A percentile compares a stretch with the other conserved stretches of the same genome.
phyloP scores from a whole-genome alignment of 2,888 invertebrate genomes.

The Watsonalla binaria region DNA sequence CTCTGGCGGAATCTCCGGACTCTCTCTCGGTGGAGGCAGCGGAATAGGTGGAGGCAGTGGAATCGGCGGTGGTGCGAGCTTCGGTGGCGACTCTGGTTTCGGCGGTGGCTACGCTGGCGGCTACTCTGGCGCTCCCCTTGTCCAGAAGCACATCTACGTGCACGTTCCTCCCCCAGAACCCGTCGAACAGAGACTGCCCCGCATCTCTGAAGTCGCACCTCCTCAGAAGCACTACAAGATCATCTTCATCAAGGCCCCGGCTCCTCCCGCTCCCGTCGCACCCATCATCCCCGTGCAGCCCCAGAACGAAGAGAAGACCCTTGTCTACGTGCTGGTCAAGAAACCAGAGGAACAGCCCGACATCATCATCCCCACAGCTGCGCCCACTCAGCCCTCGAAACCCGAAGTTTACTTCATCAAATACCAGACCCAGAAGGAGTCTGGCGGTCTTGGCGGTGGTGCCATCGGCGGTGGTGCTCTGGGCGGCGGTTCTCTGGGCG shows the following conservation, averaged over 20 bases:
- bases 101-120: conserved; percentile 66
- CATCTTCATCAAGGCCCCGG: conserved; percentile 94
- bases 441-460: conserved; percentile 37
- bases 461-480: conserved; percentile 31
- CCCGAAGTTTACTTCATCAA: conserved; percentile 95
- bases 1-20: conserved; percentile 25
- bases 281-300: conserved; percentile 89
- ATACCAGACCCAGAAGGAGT: conserved; percentile 84
- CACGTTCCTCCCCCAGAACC: conserved; percentile 94
- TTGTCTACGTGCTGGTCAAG: conserved; percentile 93
- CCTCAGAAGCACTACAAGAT: conserved; percentile 95
- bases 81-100: conserved; percentile 57
- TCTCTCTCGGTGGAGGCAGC: conserved; percentile 27
- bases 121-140: conserved; percentile 79
- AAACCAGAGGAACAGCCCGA: conserved; percentile 92
- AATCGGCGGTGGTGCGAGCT: conserved; percentile 28
- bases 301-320: conserved; percentile 92
- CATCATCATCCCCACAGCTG: conserved; percentile 85
- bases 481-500: conserved; percentile 41
- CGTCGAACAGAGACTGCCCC: conserved; percentile 82
- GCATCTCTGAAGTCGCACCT: conserved; percentile 82
- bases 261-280: conserved; percentile 88
- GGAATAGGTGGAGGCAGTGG: conserved; percentile 35
- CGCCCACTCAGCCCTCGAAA: conserved; percentile 91
- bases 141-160: conserved; percentile 93